These are phyloP conservation scores for Agrochola circellaris DNA, from an alignment of 2,888 invertebrate species.

Conservation along the genomic window DNA sequence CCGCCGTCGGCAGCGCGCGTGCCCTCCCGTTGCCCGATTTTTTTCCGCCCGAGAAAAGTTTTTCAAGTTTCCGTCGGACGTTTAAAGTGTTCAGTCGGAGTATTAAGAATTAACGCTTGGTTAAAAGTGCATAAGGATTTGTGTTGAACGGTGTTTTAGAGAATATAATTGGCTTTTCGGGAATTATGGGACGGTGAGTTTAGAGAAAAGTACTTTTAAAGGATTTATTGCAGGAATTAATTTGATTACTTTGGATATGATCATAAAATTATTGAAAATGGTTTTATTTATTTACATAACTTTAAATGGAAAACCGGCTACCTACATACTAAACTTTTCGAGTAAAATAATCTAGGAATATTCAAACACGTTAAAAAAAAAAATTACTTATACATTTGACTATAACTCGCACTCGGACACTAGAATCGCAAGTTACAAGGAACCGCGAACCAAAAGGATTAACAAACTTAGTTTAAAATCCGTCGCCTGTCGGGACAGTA, in stretches of 20 bases:
- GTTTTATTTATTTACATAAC: neutral
- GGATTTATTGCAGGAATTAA: constrained; percentile 15
- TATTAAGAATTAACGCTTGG: constrained; percentile 40
- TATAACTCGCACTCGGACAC: constrained; percentile 7
- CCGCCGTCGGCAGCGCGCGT: constrained; percentile 76
- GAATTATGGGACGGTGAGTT: constrained; percentile 68
- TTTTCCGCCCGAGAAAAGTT: constrained; percentile 78
- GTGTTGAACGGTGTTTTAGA: constrained; percentile 59
- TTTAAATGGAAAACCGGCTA: neutral
- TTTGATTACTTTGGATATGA: neutral
- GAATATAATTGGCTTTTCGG: constrained; percentile 35
- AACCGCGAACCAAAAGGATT: constrained; percentile 43
- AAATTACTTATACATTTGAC: neutral
- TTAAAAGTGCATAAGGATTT: constrained; percentile 66
- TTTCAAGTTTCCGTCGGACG: constrained; percentile 75
- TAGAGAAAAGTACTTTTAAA: constrained; percentile 4
- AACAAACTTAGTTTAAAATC: constrained; percentile 57
- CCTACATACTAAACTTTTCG: neutral
- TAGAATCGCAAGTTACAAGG: constrained; percentile 2
- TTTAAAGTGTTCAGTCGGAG: constrained; percentile 55
- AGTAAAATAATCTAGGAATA: neutral
- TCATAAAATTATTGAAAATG: neutral
- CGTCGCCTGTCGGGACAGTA: constrained; percentile 49
- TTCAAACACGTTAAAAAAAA: no score
- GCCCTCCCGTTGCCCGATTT: constrained; percentile 39